These are phyloP conservation scores for Callyntrura guangdongensis DNA, from an alignment of 2,888 invertebrate genomes.

Conservation along the genomic window DNA sequence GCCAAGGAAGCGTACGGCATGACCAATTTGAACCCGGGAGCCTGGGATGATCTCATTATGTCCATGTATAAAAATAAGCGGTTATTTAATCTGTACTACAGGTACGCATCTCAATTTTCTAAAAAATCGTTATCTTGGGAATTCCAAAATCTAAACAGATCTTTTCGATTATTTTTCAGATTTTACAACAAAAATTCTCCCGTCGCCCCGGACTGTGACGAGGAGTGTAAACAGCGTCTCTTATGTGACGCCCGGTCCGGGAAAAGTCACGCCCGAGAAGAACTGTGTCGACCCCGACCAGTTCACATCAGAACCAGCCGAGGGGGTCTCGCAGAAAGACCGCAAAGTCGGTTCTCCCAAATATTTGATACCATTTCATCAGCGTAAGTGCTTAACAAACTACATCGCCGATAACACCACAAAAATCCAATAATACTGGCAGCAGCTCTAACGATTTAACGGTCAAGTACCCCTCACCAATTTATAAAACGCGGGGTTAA, in stretches of 20 bases:
- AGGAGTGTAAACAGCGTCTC: slow-evolving; percentile 94
- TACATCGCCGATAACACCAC: too few species aligned
- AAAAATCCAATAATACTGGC: neutral
- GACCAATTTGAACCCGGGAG: slow-evolving; percentile 93
- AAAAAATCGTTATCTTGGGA: too few species aligned
- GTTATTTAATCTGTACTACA: slow-evolving; percentile 95
- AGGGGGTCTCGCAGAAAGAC: slow-evolving; percentile 82
- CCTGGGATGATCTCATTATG: slow-evolving; percentile 96
- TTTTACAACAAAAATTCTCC: slow-evolving; percentile 97
- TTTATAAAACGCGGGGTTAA: too few species aligned
- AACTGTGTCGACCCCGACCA: slow-evolving; percentile 85
- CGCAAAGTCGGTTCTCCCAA: slow-evolving; percentile 81
- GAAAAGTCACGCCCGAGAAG: slow-evolving; percentile 92
- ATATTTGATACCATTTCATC: slow-evolving; percentile 83
- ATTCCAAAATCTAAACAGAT: slow-evolving; percentile 1
- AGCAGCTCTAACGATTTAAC: neutral
- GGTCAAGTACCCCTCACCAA: neutral
- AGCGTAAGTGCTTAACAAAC: slow-evolving; percentile 81
- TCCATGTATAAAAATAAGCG: slow-evolving; percentile 95
- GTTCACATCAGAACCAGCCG: slow-evolving; percentile 82
- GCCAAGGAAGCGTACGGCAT: slow-evolving; percentile 94
- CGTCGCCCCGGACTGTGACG: slow-evolving; percentile 92
- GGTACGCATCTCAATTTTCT: too few species aligned
- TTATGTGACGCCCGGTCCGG: slow-evolving; percentile 95
- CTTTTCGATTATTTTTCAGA: slow-evolving; percentile 88